A percentile compares a stretch with the other conserved stretches of the same genome.
Conservation (phyloP, 1,140 invertebrate species). For the Onthophagus taurus region DNA sequence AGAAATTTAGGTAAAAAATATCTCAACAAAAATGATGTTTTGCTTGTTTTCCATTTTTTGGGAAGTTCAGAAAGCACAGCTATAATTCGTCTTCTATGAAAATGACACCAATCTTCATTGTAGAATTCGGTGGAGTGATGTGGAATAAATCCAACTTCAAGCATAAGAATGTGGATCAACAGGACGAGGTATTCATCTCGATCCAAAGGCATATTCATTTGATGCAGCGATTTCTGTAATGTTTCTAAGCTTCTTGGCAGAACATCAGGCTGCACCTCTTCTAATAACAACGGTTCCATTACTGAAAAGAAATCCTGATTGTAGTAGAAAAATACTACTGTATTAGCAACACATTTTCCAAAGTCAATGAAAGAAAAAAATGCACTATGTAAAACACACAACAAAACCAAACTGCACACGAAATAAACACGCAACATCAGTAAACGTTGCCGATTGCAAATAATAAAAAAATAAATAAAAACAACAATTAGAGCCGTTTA, state of each 20-base stretch:
- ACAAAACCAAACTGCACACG: no score
- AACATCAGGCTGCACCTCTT: conserved; percentile 22
- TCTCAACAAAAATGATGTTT: conserved; percentile 14
- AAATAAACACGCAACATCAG: no score
- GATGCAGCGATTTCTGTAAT: conserved; percentile 17
- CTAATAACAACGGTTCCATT: conserved; percentile 27
- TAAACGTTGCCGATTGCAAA: no score
- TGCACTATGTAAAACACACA: no score
- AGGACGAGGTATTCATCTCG: conserved; percentile 27
- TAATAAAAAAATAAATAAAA: no score
- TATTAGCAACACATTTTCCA: no score
- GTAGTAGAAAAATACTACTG: no score
- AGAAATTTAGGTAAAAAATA: conserved; percentile 20
- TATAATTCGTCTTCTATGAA: conserved; percentile 22
- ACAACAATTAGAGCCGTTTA: no score
- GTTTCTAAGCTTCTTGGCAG: conserved; percentile 20
- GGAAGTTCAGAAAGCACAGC: conserved; percentile 17
- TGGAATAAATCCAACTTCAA: conserved; percentile 32
- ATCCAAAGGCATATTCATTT: conserved; percentile 10
- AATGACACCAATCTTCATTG: conserved; percentile 18
- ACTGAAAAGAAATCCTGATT: conserved; percentile 26
- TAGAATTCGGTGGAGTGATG: conserved; percentile 12
- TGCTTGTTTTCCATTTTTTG: conserved; percentile 18
- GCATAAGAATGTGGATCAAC: conserved; percentile 31
- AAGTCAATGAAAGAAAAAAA: no score